Conservation (phyloP, 2,113 vertebrate genomes). For the Cyanistes caeruleus region DNA sequence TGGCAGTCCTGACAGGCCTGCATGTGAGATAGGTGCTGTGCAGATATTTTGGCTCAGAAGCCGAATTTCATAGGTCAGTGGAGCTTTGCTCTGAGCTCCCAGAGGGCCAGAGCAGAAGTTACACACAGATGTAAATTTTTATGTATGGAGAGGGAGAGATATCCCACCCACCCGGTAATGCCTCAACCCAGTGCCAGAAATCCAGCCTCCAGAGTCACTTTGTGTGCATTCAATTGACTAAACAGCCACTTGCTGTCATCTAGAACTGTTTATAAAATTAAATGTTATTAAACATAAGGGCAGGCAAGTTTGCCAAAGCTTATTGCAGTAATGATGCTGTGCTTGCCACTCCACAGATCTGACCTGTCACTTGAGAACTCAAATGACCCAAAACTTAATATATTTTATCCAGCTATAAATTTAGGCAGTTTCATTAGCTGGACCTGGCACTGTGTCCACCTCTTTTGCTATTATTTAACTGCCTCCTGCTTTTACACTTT, state of each 20-base stretch:
- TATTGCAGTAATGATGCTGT: background rate
- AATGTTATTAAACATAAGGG: conserved; percentile 17
- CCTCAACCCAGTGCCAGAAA: background rate
- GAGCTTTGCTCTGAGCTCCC: background rate
- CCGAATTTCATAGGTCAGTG: background rate
- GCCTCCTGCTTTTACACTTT: background rate
- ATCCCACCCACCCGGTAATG: background rate
- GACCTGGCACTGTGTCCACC: background rate
- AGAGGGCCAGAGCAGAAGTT: background rate
- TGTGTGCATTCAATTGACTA: background rate
- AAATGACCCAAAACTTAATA: background rate
- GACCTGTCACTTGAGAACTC: conserved; percentile 7
- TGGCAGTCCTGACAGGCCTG: background rate
- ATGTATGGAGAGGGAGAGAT: background rate
- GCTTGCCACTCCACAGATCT: background rate
- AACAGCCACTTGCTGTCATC: conserved; percentile 26
- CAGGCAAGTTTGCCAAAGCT: background rate
- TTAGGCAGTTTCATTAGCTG: background rate
- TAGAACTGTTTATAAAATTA: conserved; percentile 23
- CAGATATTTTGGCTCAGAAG: background rate
- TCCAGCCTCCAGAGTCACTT: background rate
- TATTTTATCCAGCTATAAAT: background rate
- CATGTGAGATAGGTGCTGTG: background rate
- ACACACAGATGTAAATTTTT: background rate
- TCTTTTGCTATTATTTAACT: background rate